Evolutionary conservation across 2,888 invertebrate species (phyloP).

Genomic region (Chrysolina oricalcia): DNA sequence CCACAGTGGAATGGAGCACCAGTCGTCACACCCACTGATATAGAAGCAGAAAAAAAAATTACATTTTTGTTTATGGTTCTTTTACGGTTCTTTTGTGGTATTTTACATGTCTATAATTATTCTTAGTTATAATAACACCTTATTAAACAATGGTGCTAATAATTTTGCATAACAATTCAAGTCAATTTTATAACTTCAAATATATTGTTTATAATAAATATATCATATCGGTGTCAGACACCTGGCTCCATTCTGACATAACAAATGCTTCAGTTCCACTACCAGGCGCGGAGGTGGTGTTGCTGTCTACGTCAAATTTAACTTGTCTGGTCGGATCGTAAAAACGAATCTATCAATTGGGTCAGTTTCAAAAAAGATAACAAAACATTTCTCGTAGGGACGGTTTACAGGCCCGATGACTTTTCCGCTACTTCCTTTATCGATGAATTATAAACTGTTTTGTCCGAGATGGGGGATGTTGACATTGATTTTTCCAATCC

Average conservation of each 20-base stretch:
- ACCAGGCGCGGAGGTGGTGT: constrained; percentile 11
- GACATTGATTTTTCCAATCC: too few relatives aligned
- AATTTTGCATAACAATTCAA: neutral
- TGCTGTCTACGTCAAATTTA: constrained; percentile 15
- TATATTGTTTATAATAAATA: constrained; percentile 2
- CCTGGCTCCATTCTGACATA: constrained; percentile 1
- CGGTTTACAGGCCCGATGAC: too few relatives aligned
- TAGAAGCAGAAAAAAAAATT: too few relatives aligned
- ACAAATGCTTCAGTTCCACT: constrained; percentile 3
- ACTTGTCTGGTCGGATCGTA: neutral
- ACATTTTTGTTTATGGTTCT: too few relatives aligned
- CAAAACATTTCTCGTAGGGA: constrained; percentile 23
- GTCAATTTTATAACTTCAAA: neutral
- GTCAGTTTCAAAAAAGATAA: constrained; percentile 22
- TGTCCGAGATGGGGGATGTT: too few relatives aligned
- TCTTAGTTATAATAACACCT: constrained; percentile 19
- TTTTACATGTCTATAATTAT: constrained; percentile 14
- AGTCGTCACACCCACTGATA: neutral
- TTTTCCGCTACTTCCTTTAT: too few relatives aligned
- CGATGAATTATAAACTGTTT: too few relatives aligned
- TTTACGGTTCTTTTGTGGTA: too few relatives aligned
- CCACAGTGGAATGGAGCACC: neutral
- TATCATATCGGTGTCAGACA: neutral
- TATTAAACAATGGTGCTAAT: neutral
- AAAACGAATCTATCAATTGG: constrained; percentile 9